Conservation (phyloP, 1,140 invertebrate genomes). For the Pantala flavescens region DNA sequence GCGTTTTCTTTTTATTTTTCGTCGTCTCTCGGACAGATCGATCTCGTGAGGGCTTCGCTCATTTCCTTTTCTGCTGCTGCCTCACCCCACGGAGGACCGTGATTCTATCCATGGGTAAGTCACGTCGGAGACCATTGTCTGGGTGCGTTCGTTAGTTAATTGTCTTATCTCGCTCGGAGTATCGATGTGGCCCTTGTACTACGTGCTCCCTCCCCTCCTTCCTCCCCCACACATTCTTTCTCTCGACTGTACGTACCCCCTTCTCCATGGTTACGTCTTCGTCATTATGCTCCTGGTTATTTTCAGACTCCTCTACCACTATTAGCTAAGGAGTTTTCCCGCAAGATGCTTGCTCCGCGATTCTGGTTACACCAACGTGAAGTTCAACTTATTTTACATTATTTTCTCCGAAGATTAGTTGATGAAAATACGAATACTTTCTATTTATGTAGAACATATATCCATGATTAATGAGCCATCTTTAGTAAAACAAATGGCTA, state of each 20-base stretch:
- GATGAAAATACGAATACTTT: no score
- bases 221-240: not conserved
- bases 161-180: not conserved
- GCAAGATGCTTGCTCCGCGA: no score
- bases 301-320: not conserved
- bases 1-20: no score
- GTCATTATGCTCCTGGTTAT: not conserved
- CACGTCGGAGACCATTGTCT: not conserved
- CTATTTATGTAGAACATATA: no score
- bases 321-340: no score
- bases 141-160: slow-evolving; percentile 8
- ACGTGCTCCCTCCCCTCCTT: not conserved
- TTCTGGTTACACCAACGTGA: no score
- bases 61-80: not conserved
- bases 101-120: not conserved
- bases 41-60: not conserved
- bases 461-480: no score
- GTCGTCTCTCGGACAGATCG: no score
- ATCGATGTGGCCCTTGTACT: not conserved
- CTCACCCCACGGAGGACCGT: not conserved
- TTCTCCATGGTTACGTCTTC: not conserved
- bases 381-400: no score
- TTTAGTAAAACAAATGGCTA: no score
- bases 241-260: not conserved
- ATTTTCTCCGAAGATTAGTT: no score